Evolutionary conservation across 2,797 vertebrate species (phyloP), one percentile per base, ranked within the genome.

Genomic region (Orientallactaga sibirica): DNA sequence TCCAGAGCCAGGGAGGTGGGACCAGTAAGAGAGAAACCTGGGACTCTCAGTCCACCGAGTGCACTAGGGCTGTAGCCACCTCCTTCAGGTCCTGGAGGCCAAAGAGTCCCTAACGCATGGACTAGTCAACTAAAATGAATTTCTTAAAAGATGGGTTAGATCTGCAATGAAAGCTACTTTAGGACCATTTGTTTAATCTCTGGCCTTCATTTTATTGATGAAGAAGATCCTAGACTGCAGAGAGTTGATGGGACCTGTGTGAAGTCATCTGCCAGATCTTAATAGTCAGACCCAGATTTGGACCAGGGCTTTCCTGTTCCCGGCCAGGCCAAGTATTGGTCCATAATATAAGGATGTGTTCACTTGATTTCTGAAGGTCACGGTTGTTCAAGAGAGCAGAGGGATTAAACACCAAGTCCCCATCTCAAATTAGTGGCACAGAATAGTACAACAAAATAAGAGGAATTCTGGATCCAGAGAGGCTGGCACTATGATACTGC

Each of bases 101-200:
- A 68, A 75, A 8, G 24, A 19, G 3, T 55, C 68, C 15, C 9
- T 37, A 24, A 78, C 7, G 76, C 18, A 33, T 48, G 22, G 15
- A 20, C 1, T 33, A 75, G 5, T 61, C 8, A 80, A 68, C 7
- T 15, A 79, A 85, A 80, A 86, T 41, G 81, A 52, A 75, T 22
- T 20, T 62, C 37, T 37, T 61, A 43, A 37, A 86, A 86, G 24
- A 62, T 27, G 29, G 14, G 48, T 62, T 67, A 77, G 11, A 19
- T n/a, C 48, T 91, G 43, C 25, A 92, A 12, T 33, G 84, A 74
- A 94, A 81, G 71, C 18, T 43, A 33, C 20, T 62, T 90, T 71
- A 75, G 93, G 90, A 8, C 2, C 33, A 52, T 77, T 92, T 83
- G 76, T 62, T 93, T 88, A 80, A 90, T 70, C 52, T 33, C 88